phyloP scores from a whole-genome alignment of 2,113 vertebrate genomes.

The Nesogale talazaci region DNA sequence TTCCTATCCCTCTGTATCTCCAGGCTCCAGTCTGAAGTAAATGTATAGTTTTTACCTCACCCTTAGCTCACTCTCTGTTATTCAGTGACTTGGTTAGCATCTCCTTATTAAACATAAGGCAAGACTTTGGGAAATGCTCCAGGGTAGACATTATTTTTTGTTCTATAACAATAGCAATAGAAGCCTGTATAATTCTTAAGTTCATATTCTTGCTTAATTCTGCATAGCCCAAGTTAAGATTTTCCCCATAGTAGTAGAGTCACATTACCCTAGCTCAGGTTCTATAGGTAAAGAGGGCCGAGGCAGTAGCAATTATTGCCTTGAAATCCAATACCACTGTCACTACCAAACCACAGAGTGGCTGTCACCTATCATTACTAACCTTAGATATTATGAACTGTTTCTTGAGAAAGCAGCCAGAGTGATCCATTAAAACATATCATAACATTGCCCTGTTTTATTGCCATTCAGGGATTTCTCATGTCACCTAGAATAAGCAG shows the following conservation, averaged over 20 bases:
- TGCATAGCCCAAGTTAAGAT: neutral
- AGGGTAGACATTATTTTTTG: neutral
- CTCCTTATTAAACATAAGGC: neutral
- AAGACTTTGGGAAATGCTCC: neutral
- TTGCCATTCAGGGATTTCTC: neutral
- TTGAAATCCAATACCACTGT: neutral
- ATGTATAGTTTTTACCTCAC: neutral
- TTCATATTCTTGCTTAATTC: neutral
- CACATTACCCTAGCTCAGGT: neutral
- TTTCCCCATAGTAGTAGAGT: neutral
- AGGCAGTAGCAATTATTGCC: neutral
- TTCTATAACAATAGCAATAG: neutral
- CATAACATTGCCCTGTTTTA: neutral
- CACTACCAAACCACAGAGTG: neutral
- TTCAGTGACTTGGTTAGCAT: neutral
- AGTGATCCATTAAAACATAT: constrained; percentile 14
- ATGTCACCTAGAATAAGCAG: neutral
- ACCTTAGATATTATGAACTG: neutral
- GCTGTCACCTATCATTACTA: neutral
- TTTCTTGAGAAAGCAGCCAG: neutral
- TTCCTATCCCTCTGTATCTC: neutral
- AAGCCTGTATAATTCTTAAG: neutral
- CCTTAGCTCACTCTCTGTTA: neutral
- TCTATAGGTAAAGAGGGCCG: neutral
- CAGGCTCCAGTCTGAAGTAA: neutral